Base-by-base conservation (phyloP, 2,113 vertebrate species). In the Mugil cephalus region DNA sequence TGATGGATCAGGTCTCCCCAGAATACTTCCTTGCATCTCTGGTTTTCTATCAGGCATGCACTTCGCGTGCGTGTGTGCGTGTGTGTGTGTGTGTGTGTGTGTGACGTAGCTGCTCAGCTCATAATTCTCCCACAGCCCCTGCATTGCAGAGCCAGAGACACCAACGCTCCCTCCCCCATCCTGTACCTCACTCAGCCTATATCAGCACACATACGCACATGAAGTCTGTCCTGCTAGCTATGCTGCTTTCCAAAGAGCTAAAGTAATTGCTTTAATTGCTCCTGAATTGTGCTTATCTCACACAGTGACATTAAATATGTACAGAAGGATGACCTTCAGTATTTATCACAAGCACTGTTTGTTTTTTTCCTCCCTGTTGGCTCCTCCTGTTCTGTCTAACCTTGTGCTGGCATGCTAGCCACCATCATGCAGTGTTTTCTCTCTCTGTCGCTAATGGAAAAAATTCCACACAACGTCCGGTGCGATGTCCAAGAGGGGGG, bases 81-180 rank as follows among this genome's bases (percentile, higher is more conserved):
- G 93, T 54, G 45, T 24, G 63, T 54, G 45, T 24, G 63, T 47
- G 55, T 75, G 82, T 67, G 70, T 64, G 70, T 6, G 60, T 59
- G 71, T 92, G 93, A 92, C 83, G 77, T 80, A 80, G 68, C 80
- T 78, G 75, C 83, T 86, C 72, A 40, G 83, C 86, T 90, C 86
- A 77, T 86, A 84, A 91, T 66, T 85, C 86, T 88, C 88, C 77
- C 83, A 82, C 86, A 91, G 86, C 88, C 90, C 86, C 87, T 91
- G 86, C 88, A 91, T 82, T 91, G 91, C 92, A 91, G 93, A 90
- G 90, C 84, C 73, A 74, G 78, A 87, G 84, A 84, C 77, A 76
- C 69, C 77, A 74, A 45, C 6, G 35, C 70, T 40, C 85, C 83
- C 79, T 82, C 82, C 80, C 85, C 80, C 72, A 75, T 59, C 60